These are phyloP conservation scores for Ornithoptera alexandrae DNA, from an alignment of 2,888 invertebrate genomes.

Conservation along the genomic window DNA sequence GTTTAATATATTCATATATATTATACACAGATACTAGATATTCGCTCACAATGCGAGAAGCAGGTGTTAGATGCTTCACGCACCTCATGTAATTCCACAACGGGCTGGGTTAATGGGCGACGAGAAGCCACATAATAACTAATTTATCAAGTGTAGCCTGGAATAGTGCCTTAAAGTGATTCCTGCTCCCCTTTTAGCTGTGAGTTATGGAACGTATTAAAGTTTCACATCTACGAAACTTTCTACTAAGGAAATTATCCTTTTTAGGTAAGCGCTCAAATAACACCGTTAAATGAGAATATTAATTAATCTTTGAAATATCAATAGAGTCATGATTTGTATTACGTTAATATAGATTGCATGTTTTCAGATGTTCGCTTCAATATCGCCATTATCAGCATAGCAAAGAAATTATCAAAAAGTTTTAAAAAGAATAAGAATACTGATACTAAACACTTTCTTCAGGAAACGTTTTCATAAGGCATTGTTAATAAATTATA, in stretches of 20 bases:
- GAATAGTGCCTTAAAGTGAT: conserved; percentile 14
- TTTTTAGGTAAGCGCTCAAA: not conserved
- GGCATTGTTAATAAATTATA: not conserved
- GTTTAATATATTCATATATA: not conserved
- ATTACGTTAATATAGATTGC: not conserved
- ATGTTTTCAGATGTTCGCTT: not conserved
- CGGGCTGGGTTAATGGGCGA: conserved; percentile 12
- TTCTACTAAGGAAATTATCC: not conserved
- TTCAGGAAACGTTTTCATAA: too few species aligned
- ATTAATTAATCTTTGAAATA: not conserved
- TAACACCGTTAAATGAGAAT: not conserved
- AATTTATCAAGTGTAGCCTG: conserved; percentile 22
- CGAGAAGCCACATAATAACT: conserved; percentile 18
- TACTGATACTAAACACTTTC: too few species aligned
- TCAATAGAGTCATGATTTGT: not conserved
- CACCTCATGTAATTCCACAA: conserved; percentile 6
- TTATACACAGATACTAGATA: not conserved
- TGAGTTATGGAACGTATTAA: conserved; percentile 12
- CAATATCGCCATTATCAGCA: not conserved
- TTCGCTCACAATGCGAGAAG: not conserved
- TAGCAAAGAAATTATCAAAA: too few species aligned
- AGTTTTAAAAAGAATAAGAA: too few species aligned
- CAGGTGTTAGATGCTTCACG: conserved; percentile 13
- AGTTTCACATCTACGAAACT: conserved; percentile 13
- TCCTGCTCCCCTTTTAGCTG: conserved; percentile 11